Base-by-base conservation (phyloP, 2,113 vertebrate genomes). In the Gambusia affinis region DNA sequence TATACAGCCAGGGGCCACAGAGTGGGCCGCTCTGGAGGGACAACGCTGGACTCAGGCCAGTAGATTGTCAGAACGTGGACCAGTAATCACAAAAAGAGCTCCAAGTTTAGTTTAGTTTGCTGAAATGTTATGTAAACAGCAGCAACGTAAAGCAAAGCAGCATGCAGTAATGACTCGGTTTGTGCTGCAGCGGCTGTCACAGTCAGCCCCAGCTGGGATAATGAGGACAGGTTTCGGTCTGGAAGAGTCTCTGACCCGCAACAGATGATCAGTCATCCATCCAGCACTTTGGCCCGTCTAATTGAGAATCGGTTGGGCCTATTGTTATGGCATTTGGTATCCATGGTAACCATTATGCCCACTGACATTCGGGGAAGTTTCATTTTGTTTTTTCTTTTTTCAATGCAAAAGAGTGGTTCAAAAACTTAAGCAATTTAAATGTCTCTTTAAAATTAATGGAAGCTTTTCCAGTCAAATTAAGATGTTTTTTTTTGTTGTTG, bases 111-210 rank as follows among this genome's bases (percentile, higher is more conserved):
- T 86, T 15, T 15, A 15, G 12, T 80, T 76, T 44, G 85, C 63
- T 87, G 87, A 84, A 85, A 84, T 67, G 82, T 89, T 89, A 79
- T 76, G 83, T 79, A 85, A 88, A 91, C 70, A 73, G 83, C 79
- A 83, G 78, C 72, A 89, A 87, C 75, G 81, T 80, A 76, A 79
- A 70, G 77, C 81, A 91, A 30, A 84, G 88, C 80, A 78, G 12
- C 17, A 78, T 82, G 47, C 80, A 37, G 65, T 86, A 82, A 92
- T 86, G 80, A 88, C 73, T 17, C 63, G 85, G 87, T 75, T 82
- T 75, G 73, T 73, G 63, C 60, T 51, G 44, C 70, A 63, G 73
- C 35, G 66, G 83, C 79, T 85, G 80, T 87, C 87, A 88, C 75
- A 85, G 78, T 78, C 74, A 73, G 85, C 78, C 79, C 79, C 74